Percentiles rank a stretch among this genome's conserved stretches.
Conservation (phyloP, 2,888 invertebrate species). For the Pantelozetes paolii region DNA sequence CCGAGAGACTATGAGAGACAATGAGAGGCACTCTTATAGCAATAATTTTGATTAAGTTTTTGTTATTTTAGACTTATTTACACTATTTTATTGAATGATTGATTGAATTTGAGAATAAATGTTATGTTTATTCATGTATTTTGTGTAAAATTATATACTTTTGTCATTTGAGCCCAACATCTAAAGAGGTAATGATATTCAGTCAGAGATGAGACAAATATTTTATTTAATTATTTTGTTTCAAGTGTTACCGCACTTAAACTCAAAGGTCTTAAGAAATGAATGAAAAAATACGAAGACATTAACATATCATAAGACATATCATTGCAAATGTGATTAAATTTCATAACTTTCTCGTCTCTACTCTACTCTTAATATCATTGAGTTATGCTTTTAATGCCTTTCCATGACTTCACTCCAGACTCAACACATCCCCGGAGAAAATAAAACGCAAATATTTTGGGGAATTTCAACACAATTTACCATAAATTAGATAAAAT, state of each 20-base stretch:
- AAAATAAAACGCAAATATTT: no score
- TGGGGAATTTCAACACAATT: no score
- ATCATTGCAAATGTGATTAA: conserved; percentile 24
- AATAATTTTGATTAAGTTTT: conserved; percentile 7
- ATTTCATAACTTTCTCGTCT: neutral
- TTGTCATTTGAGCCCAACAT: neutral
- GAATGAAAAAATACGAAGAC: neutral
- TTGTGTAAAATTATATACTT: neutral
- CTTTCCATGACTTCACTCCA: neutral
- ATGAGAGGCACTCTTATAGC: no score
- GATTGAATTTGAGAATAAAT: neutral
- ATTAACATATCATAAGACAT: neutral
- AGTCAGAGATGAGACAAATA: neutral
- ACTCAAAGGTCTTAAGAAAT: neutral
- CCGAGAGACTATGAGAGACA: neutral
- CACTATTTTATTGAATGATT: neutral
- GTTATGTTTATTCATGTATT: neutral
- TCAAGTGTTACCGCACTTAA: neutral
- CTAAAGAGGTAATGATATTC: neutral
- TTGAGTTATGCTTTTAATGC: neutral
- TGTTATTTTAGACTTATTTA: neutral
- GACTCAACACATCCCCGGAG: no score
- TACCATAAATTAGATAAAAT: no score
- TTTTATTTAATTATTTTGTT: neutral
- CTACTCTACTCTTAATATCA: neutral